Base-by-base conservation (phyloP, 1,140 invertebrate genomes). In the Trichomalopsis sarcophagae region DNA sequence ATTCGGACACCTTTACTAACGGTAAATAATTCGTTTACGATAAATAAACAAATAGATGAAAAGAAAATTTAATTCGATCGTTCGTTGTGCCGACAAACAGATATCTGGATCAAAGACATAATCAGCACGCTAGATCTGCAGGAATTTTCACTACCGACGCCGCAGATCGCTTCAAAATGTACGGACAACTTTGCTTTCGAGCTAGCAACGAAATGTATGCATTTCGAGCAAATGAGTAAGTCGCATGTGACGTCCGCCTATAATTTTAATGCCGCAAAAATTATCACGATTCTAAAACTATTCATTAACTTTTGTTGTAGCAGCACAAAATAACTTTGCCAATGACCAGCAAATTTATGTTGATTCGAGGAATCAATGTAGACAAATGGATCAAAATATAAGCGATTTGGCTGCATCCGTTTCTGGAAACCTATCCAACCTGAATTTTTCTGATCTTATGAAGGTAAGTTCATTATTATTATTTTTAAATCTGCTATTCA, bases 41-140 rank as follows among this genome's bases (percentile, higher is more conserved):
- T 27, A 27, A 27, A 27, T 27, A 27, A 27, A 27, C 27, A 27
- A 27, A 27, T 27, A 27, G 27, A 27, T 27, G 33, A 36, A 36
- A 36, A 44, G 40, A 44, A 44, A 1, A 44, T 44, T 44, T 44
- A 44, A 44, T 9, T 44, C 40, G 40, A 44, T 10, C 7, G 9
- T 9, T 44, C 40, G 6, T 44, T 10, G 10, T n/a, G 17, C n/a
- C n/a, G 27, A 6, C 7, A 7, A 7, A 62, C 55, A 62, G 55
- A 77, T 77, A 50, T 13, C 27, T 77, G 44, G 75, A 55, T 78
- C 17, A 44, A 62, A 17, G 76, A 78, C 14, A 62, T 78, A 21
- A 30, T 55, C 5, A n/a, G 21, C 30, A 78, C 23, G 0, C 14
- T 78, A 9, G 47, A 78, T 47, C 23, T 6, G 55, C 21, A 30